Conservation (phyloP, 1,140 invertebrate species). For the Andrena cerasifolii region DNA sequence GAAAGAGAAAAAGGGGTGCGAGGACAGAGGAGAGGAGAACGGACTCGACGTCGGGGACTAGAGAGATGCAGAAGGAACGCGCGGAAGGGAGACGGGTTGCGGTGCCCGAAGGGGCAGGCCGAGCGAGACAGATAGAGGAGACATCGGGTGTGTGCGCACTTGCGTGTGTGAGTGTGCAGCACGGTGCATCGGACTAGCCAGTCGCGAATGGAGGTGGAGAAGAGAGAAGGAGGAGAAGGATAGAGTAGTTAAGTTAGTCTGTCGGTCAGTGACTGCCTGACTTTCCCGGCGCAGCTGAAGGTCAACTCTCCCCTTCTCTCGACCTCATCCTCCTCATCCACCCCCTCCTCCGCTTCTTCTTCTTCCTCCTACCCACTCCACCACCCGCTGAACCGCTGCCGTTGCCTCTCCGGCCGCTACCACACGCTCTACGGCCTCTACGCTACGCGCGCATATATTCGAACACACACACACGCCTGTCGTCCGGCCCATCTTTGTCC, state of each 20-base stretch:
- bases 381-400: conserved; percentile 43
- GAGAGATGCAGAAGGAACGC: conserved; percentile 55
- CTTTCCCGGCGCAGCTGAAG: conserved; percentile 82
- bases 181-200: conserved; percentile 78
- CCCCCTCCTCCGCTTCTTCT: conserved; percentile 48
- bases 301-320: conserved; percentile 80
- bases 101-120: conserved; percentile 2
- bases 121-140: conserved; percentile 31
- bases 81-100: conserved; percentile 18
- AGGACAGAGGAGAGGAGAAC: conserved; percentile 31
- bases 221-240: conserved; percentile 77
- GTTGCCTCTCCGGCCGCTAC: conserved; percentile 37
- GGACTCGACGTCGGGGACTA: conserved; percentile 46
- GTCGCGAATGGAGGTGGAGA: conserved; percentile 73
- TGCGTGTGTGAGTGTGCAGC: conserved; percentile 46
- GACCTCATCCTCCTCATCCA: conserved; percentile 66
- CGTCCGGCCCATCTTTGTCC: conserved; percentile 59
- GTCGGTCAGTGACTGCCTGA: conserved; percentile 83
- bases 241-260: conserved; percentile 83
- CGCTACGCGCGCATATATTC: too few relatives aligned
- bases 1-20: conserved; percentile 60
- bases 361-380: conserved; percentile 57
- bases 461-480: conserved; percentile 50
- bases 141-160: conserved; percentile 25
- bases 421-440: conserved; percentile 4